phyloP scores from a whole-genome alignment of 2,113 vertebrate genomes.

The Thamnaconus septentrionalis region DNA sequence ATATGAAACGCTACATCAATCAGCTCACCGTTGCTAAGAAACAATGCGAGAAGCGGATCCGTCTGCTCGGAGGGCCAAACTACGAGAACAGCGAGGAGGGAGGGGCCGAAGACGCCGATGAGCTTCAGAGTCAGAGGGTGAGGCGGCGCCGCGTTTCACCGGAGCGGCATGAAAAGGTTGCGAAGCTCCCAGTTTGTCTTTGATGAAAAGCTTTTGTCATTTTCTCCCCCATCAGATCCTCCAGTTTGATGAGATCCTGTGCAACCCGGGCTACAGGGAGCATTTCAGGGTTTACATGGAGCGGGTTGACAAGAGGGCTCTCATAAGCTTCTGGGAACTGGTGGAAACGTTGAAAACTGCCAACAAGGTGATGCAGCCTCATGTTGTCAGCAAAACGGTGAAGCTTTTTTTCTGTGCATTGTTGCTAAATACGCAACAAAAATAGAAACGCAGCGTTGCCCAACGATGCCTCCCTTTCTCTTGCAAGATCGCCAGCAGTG shows the following conservation, averaged over 20 bases:
- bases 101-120: conserved; percentile 82
- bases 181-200: background rate
- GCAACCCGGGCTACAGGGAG: conserved; percentile 83
- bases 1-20: conserved; percentile 98
- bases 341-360: conserved; percentile 92
- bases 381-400: too few species aligned
- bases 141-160: background rate
- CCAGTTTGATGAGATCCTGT: conserved; percentile 95
- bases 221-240: conserved; percentile 82
- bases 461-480: background rate
- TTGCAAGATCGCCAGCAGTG: background rate
- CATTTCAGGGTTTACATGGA: conserved; percentile 93
- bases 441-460: too few species aligned
- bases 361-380: conserved; percentile 83
- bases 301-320: conserved; percentile 87
- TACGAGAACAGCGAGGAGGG: conserved; percentile 87
- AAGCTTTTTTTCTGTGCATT: too few species aligned
- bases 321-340: conserved; percentile 93
- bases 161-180: background rate
- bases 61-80: conserved; percentile 87
- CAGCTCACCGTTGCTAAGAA: conserved; percentile 99
- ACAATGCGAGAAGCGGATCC: conserved; percentile 95
- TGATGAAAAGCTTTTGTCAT: background rate
- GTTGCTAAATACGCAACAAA: background rate
- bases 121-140: conserved; percentile 90